Conservation (phyloP, 1,140 invertebrate species). For the Trichogramma pretiosum region DNA sequence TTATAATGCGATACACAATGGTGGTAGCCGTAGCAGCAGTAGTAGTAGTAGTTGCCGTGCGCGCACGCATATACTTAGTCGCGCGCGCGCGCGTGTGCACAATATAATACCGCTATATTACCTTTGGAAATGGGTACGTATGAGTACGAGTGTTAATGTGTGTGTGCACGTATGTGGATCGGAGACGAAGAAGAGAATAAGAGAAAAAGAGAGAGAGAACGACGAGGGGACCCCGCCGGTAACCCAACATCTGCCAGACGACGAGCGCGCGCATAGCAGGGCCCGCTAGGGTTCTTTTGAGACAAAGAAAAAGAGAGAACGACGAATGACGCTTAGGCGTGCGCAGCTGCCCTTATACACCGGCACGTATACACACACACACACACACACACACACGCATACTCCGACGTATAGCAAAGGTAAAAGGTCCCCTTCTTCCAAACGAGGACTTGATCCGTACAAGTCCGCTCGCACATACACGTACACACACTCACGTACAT, state of each 20-base stretch:
- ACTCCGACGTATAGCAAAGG: neutral
- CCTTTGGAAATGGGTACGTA: neutral
- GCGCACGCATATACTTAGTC: too few relatives aligned
- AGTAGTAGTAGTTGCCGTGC: too few relatives aligned
- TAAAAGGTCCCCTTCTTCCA: too few relatives aligned
- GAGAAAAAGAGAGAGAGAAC: too few relatives aligned
- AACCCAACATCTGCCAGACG: constrained; percentile 44
- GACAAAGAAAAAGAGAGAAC: constrained; percentile 41
- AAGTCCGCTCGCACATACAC: too few relatives aligned
- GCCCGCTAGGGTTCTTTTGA: constrained; percentile 44
- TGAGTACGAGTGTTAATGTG: constrained; percentile 13
- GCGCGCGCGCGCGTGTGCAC: neutral
- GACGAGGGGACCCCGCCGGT: too few relatives aligned
- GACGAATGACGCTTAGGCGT: constrained; percentile 39
- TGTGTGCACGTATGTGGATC: constrained; percentile 19
- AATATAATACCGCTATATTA: neutral
- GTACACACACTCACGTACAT: too few relatives aligned
- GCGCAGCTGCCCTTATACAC: constrained; percentile 33
- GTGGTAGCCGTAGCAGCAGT: too few relatives aligned
- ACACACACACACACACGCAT: neutral
- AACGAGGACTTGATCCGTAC: too few relatives aligned
- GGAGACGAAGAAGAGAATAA: constrained; percentile 28
- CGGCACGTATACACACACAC: neutral
- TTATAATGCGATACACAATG: too few relatives aligned
- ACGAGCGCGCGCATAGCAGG: constrained; percentile 31